phyloP scores from a whole-genome alignment of 2,113 vertebrate species.

The Alectura lathami region DNA sequence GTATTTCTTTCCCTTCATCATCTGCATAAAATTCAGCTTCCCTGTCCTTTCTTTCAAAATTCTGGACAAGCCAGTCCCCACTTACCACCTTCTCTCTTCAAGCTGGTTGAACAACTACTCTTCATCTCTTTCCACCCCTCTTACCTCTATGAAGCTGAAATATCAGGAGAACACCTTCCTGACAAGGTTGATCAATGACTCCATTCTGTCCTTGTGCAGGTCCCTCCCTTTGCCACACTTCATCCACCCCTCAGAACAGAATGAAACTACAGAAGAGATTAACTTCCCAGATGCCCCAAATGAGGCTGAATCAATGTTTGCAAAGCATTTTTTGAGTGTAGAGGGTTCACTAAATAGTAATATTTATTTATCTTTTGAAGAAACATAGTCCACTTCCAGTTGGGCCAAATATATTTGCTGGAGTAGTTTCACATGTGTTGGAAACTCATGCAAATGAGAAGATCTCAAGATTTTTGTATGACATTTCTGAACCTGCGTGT shows the following conservation, averaged over 20 bases:
- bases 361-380: constrained; percentile 16
- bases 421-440: constrained; percentile 21
- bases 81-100: constrained; percentile 16
- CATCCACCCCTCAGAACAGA: constrained; percentile 71
- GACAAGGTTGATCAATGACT: constrained; percentile 71
- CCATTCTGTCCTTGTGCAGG: constrained; percentile 69
- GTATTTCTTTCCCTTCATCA: constrained; percentile 7
- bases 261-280: constrained; percentile 72
- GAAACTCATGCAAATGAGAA: background rate
- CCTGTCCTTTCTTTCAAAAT: constrained; percentile 3
- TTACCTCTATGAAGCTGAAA: constrained; percentile 71
- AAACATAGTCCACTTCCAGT: constrained; percentile 23
- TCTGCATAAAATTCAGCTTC: background rate
- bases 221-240: constrained; percentile 69
- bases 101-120: constrained; percentile 42
- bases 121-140: constrained; percentile 64
- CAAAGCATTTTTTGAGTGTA: constrained; percentile 47
- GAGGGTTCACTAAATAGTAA: constrained; percentile 26
- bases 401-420: background rate
- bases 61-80: constrained; percentile 14
- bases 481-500: background rate
- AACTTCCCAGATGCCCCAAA: constrained; percentile 61
- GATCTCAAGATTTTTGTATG: background rate
- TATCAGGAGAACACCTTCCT: constrained; percentile 67
- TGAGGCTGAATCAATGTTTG: constrained; percentile 48